Evolutionary conservation across 2,888 invertebrate genomes (phyloP), one percentile per base, ranked within the genome.

Genomic region (Octonoba sinensis): DNA sequence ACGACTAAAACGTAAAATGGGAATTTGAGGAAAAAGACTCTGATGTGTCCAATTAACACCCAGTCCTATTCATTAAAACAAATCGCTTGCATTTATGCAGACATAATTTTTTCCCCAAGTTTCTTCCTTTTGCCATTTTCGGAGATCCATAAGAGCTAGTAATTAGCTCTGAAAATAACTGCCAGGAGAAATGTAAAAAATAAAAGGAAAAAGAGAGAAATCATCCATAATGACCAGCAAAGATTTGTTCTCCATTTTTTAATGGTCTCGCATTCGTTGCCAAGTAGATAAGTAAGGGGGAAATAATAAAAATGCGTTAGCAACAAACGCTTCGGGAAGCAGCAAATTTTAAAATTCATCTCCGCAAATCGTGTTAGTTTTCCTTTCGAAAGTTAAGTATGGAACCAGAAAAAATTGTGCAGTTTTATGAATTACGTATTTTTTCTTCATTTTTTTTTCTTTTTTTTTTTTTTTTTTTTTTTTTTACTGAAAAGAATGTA

Each of bases 21-120:
- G 71, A 66, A 20, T 78, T 70, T 64, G 64, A 54, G 49, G 67
- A 60, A 44, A 64, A 46, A 51, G 56, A 60, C n/a, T 56, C 62
- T 62, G 76, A 76, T 76, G 54, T 69, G 76, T 72, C 79, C 79
- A 79, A 79, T 79, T 79, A 79, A 79, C 79, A 79, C 79, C 67
- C n/a, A 67, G 76, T 66, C 51, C 67, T 67, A 67, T 73, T 79
- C 79, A 79, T 79, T 72, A 72, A 79, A 79, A 79, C 73, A 79
- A 79, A 79, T 79, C 72, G 79, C 47, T 27, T 59, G 62, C 72
- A 72, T 66, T 79, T 79, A 73, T 79, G 71, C 59, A 3, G 70
- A 44, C 64, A 56, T 57, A 51, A 65, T 65, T 78, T 71, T 78
- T 59, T 44, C 20, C 57, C 27, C 18, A 69, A 56, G n/a, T 69